Evolutionary conservation across 2,888 invertebrate genomes (phyloP).

Genomic region (Phasia obesa): DNA sequence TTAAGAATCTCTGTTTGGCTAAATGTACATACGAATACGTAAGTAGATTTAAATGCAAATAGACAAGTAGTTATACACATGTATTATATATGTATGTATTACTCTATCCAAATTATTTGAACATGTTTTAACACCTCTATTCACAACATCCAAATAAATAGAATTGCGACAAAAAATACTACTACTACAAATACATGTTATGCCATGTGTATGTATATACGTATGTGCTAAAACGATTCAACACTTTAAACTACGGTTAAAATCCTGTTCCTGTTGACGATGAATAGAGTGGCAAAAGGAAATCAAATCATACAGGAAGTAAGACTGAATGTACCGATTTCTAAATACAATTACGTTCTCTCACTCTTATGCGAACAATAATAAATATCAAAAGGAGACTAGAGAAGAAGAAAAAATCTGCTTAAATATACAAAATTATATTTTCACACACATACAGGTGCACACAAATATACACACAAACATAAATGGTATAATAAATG

Average conservation of each 20-base stretch:
- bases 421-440: conserved; percentile 40
- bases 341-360: conserved; percentile 52
- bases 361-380: background rate
- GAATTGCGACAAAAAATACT: conserved; percentile 7
- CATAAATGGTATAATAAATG: conserved; percentile 22
- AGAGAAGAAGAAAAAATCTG: conserved; percentile 16
- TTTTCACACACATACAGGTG: background rate
- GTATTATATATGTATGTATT: conserved; percentile 36
- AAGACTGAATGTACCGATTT: conserved; percentile 69
- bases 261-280: conserved; percentile 63
- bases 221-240: conserved; percentile 59
- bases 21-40: background rate
- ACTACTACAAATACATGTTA: conserved; percentile 2
- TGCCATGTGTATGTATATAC: background rate
- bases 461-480: background rate
- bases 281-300: conserved; percentile 65
- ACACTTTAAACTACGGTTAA: conserved; percentile 63
- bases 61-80: conserved; percentile 55
- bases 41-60: conserved; percentile 23
- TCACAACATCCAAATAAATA: conserved; percentile 22
- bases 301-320: conserved; percentile 70
- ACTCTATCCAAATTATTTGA: conserved; percentile 52
- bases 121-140: conserved; percentile 49
- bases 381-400: conserved; percentile 7
- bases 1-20: conserved; percentile 30